Percentiles rank a stretch among this genome's conserved stretches.
Conservation (phyloP, 1,140 invertebrate species). For the Carcinoscorpius rotundicauda region DNA sequence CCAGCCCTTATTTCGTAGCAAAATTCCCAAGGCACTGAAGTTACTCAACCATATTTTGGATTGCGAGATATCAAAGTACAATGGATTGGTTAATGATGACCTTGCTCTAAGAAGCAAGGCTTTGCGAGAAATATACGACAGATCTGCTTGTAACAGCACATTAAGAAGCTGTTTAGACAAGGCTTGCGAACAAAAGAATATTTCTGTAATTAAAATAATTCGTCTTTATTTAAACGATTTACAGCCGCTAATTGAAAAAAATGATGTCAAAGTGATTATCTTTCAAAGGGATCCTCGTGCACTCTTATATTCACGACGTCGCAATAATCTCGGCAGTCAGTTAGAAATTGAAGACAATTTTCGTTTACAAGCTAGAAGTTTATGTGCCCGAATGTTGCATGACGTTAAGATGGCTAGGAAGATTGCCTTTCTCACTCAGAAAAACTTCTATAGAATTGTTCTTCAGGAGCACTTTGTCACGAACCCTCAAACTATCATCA, state of each 20-base stretch:
- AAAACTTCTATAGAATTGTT: slow-evolving; percentile 12
- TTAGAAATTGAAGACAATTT: slow-evolving; percentile 12
- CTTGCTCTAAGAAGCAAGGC: slow-evolving; percentile 7
- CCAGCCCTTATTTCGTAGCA: slow-evolving; percentile 10
- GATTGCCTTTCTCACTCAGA: slow-evolving; percentile 4
- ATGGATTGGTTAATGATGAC: slow-evolving; percentile 9
- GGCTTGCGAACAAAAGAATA: slow-evolving; percentile 4
- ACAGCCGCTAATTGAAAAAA: slow-evolving; percentile 4
- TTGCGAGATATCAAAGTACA: slow-evolving; percentile 9
- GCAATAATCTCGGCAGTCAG: slow-evolving; percentile 3
- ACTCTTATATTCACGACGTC: slow-evolving; percentile 7
- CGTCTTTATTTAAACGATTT: slow-evolving; percentile 14
- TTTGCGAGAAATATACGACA: neutral
- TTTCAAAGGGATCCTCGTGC: slow-evolving; percentile 11
- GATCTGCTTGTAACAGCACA: neutral
- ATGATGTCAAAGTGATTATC: slow-evolving; percentile 10
- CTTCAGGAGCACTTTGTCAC: slow-evolving; percentile 16
- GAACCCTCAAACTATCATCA: slow-evolving; percentile 9
- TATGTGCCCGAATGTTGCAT: slow-evolving; percentile 15
- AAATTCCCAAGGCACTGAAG: slow-evolving; percentile 5
- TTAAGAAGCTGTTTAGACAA: slow-evolving; percentile 6
- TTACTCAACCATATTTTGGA: slow-evolving; percentile 12
- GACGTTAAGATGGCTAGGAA: slow-evolving; percentile 7
- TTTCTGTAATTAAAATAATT: slow-evolving; percentile 8
- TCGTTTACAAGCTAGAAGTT: slow-evolving; percentile 10